phyloP scores from a whole-genome alignment of 2,888 invertebrate species.

The Linnaemya tessellans region DNA sequence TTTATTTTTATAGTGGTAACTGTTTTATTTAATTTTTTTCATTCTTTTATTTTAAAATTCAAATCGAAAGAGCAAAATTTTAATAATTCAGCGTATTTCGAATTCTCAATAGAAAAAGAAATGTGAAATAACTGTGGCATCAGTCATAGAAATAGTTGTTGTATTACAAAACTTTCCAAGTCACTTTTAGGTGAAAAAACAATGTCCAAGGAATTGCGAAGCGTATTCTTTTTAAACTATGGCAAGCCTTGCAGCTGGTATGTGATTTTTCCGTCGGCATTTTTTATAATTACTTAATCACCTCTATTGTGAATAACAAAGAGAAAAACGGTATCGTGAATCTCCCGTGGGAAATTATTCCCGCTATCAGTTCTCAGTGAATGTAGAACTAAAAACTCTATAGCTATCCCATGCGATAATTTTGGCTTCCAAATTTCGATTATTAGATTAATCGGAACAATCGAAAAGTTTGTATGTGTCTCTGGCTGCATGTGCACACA shows the following conservation, averaged over 20 bases:
- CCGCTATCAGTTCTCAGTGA: too few relatives aligned
- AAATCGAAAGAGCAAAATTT: conserved; percentile 1
- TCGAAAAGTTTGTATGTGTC: background rate
- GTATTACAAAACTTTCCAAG: background rate
- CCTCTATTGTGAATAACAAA: too few relatives aligned
- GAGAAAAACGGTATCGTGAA: too few relatives aligned
- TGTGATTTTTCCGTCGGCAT: conserved; percentile 23
- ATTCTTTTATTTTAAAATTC: conserved; percentile 2
- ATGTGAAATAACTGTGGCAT: conserved; percentile 6
- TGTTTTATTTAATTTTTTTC: background rate
- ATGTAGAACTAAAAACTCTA: too few relatives aligned
- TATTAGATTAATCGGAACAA: background rate
- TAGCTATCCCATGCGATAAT: too few relatives aligned
- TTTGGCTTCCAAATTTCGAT: background rate
- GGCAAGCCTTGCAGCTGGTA: too few relatives aligned
- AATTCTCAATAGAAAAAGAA: background rate
- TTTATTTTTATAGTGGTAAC: background rate
- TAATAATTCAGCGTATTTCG: background rate
- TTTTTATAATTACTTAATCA: too few relatives aligned
- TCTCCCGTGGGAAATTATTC: too few relatives aligned
- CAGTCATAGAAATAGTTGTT: background rate
- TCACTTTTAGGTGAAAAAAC: background rate
- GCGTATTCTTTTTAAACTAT: background rate
- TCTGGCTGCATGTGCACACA: background rate
- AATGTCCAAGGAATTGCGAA: too few relatives aligned